phyloP scores from a whole-genome alignment of 2,113 vertebrate species.

The Synchiropus splendidus region DNA sequence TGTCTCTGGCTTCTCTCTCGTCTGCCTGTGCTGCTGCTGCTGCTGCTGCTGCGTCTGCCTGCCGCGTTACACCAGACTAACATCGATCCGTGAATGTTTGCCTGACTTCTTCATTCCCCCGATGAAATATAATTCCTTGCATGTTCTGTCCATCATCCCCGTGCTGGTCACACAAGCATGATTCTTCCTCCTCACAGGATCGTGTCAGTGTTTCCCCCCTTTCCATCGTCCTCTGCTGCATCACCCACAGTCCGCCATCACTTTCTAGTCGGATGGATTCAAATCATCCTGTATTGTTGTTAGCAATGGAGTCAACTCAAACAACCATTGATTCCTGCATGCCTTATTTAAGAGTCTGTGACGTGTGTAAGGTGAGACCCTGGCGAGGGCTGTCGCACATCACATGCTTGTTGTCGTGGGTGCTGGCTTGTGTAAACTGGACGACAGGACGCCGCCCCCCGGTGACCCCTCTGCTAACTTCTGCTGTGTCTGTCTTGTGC shows the following conservation, averaged over 20 bases:
- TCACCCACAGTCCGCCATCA: slow-evolving; percentile 4
- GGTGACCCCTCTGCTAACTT: slow-evolving; percentile 5
- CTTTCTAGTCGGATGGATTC: slow-evolving; percentile 4
- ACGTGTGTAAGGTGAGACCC: slow-evolving; percentile 1
- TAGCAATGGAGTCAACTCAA: background rate
- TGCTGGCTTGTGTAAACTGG: slow-evolving; percentile 30
- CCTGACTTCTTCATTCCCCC: slow-evolving; percentile 6
- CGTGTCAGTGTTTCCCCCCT: slow-evolving; percentile 1
- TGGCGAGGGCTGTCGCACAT: slow-evolving; percentile 5
- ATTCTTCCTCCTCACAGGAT: slow-evolving; percentile 8
- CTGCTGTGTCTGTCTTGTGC: slow-evolving; percentile 31
- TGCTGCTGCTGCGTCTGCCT: slow-evolving; percentile 12
- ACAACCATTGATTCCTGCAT: slow-evolving; percentile 22
- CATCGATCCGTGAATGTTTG: slow-evolving; percentile 7
- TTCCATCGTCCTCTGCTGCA: slow-evolving; percentile 1
- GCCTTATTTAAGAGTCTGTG: background rate
- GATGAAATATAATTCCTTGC: slow-evolving; percentile 16
- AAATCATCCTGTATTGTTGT: slow-evolving; percentile 4
- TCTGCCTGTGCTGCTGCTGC: slow-evolving; percentile 36
- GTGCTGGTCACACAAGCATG: slow-evolving; percentile 30
- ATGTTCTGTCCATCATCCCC: slow-evolving; percentile 21
- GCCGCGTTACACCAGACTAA: slow-evolving; percentile 5
- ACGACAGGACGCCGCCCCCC: background rate
- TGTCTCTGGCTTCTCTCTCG: slow-evolving; percentile 53
- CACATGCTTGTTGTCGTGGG: slow-evolving; percentile 26